Conservation (phyloP, 2,113 vertebrate species). For the Craseonycteris thonglongyai region DNA sequence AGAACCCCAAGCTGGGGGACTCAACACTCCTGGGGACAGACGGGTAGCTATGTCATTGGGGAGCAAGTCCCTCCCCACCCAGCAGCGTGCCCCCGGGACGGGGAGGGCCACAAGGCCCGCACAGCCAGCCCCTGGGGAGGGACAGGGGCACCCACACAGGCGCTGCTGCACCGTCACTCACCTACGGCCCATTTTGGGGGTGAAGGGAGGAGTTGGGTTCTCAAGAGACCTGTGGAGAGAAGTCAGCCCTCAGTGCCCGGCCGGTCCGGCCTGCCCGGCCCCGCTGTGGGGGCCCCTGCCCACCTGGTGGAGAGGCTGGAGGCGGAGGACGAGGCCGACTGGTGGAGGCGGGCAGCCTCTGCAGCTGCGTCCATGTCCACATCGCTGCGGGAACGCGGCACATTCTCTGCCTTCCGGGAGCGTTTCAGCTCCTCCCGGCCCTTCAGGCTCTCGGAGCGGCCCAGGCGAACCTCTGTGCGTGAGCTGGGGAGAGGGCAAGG, state of each 20-base stretch:
- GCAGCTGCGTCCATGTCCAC: slow-evolving; percentile 95
- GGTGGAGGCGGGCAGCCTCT: slow-evolving; percentile 84
- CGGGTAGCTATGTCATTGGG: background rate
- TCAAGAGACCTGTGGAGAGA: slow-evolving; percentile 87
- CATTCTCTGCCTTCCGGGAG: slow-evolving; percentile 83
- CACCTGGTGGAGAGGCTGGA: slow-evolving; percentile 92
- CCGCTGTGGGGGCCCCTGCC: rapidly evolving
- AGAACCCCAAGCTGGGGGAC: slow-evolving; percentile 81
- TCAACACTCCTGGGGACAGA: slow-evolving; percentile 84
- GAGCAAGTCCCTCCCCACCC: background rate
- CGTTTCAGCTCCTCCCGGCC: slow-evolving; percentile 91
- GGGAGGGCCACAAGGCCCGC: background rate
- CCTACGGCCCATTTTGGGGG: slow-evolving; percentile 91
- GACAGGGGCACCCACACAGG: background rate
- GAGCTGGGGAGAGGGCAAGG: slow-evolving; percentile 49
- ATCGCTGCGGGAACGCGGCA: slow-evolving; percentile 91
- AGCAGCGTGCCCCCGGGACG: too few species aligned
- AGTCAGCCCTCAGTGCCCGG: background rate
- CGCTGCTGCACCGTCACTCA: slow-evolving; percentile 60
- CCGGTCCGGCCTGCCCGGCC: rapidly evolving
- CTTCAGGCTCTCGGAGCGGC: slow-evolving; percentile 93
- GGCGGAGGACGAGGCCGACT: slow-evolving; percentile 89
- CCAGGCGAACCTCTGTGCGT: slow-evolving; percentile 83
- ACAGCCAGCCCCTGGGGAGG: background rate
- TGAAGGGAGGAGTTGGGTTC: slow-evolving; percentile 94